Evolutionary conservation across 2,888 invertebrate species (phyloP).

Genomic region (Drosophila putrida): DNA sequence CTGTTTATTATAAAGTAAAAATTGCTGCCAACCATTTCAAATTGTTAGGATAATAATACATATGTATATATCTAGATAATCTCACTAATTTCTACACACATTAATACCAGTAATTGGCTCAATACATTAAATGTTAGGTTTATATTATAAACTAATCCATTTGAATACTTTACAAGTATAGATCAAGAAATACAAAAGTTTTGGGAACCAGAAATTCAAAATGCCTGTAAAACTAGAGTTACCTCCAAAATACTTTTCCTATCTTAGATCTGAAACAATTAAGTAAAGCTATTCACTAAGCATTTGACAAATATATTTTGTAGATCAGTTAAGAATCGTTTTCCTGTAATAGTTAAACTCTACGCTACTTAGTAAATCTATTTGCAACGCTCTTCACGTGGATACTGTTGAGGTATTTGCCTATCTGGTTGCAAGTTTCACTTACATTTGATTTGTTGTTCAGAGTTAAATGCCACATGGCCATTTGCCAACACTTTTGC

Average conservation of each 20-base stretch:
- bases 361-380: neutral
- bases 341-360: neutral
- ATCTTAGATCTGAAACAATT: neutral
- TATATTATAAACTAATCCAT: too few species aligned
- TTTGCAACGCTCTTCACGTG: neutral
- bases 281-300: neutral
- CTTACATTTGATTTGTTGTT: constrained; percentile 67
- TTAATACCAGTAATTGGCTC: too few species aligned
- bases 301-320: constrained; percentile 1
- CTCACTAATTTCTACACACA: too few species aligned
- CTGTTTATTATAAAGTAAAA: too few species aligned
- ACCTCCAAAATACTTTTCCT: neutral
- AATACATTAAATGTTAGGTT: too few species aligned
- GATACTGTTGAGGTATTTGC: neutral
- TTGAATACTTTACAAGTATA: too few species aligned
- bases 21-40: too few species aligned
- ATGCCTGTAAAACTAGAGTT: too few species aligned
- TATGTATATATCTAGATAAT: too few species aligned
- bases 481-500: constrained; percentile 55
- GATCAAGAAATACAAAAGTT: too few species aligned
- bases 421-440: constrained; percentile 47
- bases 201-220: too few species aligned
- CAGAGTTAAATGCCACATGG: constrained; percentile 65
- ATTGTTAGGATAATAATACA: too few species aligned
- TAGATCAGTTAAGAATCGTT: constrained; percentile 2